Evolutionary conservation across 1,140 invertebrate genomes (phyloP), one percentile per base, ranked within the genome.

Genomic region (Stegodyphus mimosarum): DNA sequence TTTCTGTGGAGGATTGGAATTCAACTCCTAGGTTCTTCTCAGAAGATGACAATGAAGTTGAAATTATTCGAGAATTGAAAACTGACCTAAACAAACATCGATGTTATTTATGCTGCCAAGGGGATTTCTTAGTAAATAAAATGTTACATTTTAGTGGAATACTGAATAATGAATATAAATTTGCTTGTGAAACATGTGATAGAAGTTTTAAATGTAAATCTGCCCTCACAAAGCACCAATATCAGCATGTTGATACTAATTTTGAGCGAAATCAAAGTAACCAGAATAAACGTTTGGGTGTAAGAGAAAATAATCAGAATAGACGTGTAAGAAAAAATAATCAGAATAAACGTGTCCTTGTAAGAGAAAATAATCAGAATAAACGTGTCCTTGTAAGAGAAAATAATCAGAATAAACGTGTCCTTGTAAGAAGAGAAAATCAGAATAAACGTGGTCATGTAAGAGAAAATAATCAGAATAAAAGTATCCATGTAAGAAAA

Each of bases 21-120:
- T 33, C 33, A 33, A 33, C 33, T 33, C 33, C 33, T 33, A 33
- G 33, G 3, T 33, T 1, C 33, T 33, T 33, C 55, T 60, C 55
- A 11, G 55, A 60, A 9, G 49, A 17, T 73, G 71, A 71, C 33
- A 17, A 49, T 18, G 80, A 74, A 53, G 63, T 83, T 6, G 80
- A 83, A 73, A 7, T 83, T 51, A 74, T 83, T 13, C 10, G 66
- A 66, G 80, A 83, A 67, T n/a, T 83, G 6, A 74, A 83, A 52
- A 48, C 52, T 6, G 52, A 18, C 52, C 49, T 74, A n/a, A 55
- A 63, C 10, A 49, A 66, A 13, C 80, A 83, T 49, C 6, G 52
- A 15, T 83, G 80, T 66, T 55, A 74, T n/a, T 53, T 83, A 11
- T 83, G 80, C 18, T 74, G 60, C 6, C 13, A 74, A 48, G 80